Conservation (phyloP, 1,140 invertebrate species). For the Anthonomus grandis region DNA sequence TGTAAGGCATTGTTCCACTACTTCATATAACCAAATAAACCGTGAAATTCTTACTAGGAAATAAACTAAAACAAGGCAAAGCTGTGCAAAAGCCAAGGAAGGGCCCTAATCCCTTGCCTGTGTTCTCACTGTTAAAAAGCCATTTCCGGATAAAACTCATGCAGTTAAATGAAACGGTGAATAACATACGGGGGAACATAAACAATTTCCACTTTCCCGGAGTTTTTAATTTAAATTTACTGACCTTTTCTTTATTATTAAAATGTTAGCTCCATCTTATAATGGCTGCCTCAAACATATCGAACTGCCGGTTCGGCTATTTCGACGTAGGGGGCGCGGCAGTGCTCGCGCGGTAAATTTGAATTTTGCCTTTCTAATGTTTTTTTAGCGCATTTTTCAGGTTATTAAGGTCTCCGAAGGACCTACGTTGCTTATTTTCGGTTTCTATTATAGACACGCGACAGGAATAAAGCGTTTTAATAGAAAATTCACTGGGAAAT, state of each 20-base stretch:
- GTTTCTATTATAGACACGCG: not conserved
- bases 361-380: not conserved
- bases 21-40: no score
- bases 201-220: slow-evolving; percentile 16
- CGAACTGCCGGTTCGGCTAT: slow-evolving; percentile 18
- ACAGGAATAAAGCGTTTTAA: not conserved
- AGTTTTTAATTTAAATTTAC: slow-evolving; percentile 47
- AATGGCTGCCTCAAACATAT: slow-evolving; percentile 44
- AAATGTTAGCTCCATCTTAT: slow-evolving; percentile 49
- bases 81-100: no score
- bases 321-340: slow-evolving; percentile 14
- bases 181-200: no score
- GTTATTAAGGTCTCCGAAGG: not conserved
- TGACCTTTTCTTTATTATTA: slow-evolving; percentile 47
- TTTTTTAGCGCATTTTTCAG: not conserved
- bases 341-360: slow-evolving; percentile 6
- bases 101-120: no score
- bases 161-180: no score
- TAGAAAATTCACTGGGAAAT: not conserved
- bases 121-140: no score
- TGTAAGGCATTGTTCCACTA: no score
- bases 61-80: no score
- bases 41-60: no score
- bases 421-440: no score
- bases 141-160: no score